Evolutionary conservation across 2,797 vertebrate species (phyloP), one percentile per base, ranked within the genome.

Genomic region (Heliangelus exortis): DNA sequence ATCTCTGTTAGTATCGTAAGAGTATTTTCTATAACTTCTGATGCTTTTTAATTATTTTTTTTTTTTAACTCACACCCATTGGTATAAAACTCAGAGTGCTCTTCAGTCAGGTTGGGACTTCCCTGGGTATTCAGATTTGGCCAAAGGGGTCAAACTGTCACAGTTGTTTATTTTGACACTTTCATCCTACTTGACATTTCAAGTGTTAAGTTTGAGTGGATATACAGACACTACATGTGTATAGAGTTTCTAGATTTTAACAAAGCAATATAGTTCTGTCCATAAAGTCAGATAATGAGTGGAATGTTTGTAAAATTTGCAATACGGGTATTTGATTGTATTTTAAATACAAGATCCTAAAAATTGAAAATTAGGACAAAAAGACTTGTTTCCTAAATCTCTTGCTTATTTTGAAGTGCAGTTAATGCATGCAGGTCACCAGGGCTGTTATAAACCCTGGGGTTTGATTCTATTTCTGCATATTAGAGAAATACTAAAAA

Each of bases 221-320:
- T 93, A 90, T 82, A 55, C 92, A 45, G 84, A 94, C 17, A 0
- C 55, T 53, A 9, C 72, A 15, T 80, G 94, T 78, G 93, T 93
- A 41, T 9, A 93, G 93, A 96, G 93, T 95, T 96, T 61, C 93
- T 93, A 85, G 91, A 54, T 87, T 89, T 95, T 96, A 91, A 96
- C 92, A 91, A 97, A 98, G 97, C 98, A 98, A 97, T 98, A 98
- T 84, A 95, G 92, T 93, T 97, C 95, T 97, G 96, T 96, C 89
- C 47, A 8, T 84, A n/a, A 95, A 95, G 94, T 95, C 97, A 96
- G 97, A 94, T 69, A 10, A 93, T 7, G 48, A 97, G 88, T 73
- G 41, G 96, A 97, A 96, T 96, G 97, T 97, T 90, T 92, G 93
- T 96, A 87, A 95, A 92, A 95, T 88, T 74, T 58, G 28, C 88